Percentiles rank a stretch among this genome's conserved stretches.
phyloP scores from a whole-genome alignment of 2,888 invertebrate species.

The Caenorhabditis japonica region DNA sequence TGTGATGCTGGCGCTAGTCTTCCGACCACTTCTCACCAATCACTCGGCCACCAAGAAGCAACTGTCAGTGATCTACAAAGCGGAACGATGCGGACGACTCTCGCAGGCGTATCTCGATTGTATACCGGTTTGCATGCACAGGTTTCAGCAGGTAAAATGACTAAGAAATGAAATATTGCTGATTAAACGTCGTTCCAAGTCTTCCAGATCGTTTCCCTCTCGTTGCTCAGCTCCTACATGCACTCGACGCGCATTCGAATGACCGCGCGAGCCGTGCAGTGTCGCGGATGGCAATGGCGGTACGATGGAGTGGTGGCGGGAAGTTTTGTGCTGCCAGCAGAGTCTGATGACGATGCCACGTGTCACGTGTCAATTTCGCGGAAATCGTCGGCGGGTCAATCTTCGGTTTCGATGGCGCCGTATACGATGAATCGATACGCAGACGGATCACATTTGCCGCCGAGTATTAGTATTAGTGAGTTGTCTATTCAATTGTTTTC shows the following conservation, averaged over 20 bases:
- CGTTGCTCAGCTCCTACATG: constrained; percentile 43
- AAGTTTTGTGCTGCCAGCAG: constrained; percentile 53
- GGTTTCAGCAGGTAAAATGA: constrained; percentile 48
- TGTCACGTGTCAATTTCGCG: constrained; percentile 64
- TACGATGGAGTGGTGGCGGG: constrained; percentile 62
- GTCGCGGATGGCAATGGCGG: constrained; percentile 60
- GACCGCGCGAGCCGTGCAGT: constrained; percentile 47
- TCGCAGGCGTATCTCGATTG: constrained; percentile 59
- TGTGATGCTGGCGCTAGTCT: constrained; percentile 82
- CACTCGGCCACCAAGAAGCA: constrained; percentile 46
- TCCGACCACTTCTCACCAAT: constrained; percentile 57
- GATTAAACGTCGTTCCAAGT: background rate
- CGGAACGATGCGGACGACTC: constrained; percentile 24
- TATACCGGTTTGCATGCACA: constrained; percentile 58
- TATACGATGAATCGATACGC: constrained; percentile 70
- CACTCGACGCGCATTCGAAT: constrained; percentile 49
- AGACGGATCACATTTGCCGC: constrained; percentile 52
- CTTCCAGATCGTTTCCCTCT: constrained; percentile 20
- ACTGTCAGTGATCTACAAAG: constrained; percentile 37
- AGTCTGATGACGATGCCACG: constrained; percentile 63
- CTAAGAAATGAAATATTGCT: background rate
- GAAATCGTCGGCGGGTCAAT: constrained; percentile 71
- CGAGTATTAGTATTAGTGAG: constrained; percentile 45
- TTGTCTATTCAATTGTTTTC: too few species aligned
- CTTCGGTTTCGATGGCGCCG: constrained; percentile 65